Evolutionary conservation across 2,888 invertebrate species (phyloP).

Genomic region (Malachius bipustulatus): DNA sequence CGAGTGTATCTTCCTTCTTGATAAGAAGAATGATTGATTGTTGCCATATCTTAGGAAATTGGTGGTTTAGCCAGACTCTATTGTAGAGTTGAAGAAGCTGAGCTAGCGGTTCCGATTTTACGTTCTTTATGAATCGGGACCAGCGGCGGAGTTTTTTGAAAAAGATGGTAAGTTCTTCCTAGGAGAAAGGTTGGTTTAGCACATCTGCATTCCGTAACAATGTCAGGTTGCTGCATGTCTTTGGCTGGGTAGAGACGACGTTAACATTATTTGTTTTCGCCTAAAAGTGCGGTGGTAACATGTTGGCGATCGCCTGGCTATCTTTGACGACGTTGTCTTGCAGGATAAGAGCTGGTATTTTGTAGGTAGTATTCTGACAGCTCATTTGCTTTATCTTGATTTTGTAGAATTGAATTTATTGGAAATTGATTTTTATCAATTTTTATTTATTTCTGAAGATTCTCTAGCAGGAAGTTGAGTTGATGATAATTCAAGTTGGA

Average conservation of each 20-base stretch:
- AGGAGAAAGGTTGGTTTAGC: slow-evolving; percentile 8
- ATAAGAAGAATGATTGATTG: slow-evolving; percentile 9
- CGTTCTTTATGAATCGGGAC: slow-evolving; percentile 10
- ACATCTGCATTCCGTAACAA: not conserved
- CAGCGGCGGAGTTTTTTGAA: no score
- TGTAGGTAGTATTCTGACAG: no score
- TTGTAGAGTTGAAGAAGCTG: no score
- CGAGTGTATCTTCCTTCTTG: slow-evolving; percentile 4
- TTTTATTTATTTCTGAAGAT: no score
- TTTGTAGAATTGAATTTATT: no score
- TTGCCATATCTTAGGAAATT: slow-evolving; percentile 9
- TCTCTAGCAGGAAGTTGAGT: no score
- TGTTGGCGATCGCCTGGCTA: slow-evolving; percentile 7
- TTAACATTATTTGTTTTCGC: not conserved
- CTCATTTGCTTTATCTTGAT: slow-evolving; percentile 5
- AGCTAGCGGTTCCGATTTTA: no score
- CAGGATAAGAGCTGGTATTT: not conserved
- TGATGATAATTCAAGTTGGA: no score
- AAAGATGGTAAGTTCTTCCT: no score
- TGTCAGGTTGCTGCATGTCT: not conserved
- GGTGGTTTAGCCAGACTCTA: no score
- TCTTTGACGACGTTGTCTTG: slow-evolving; percentile 4
- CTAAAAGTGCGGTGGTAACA: not conserved
- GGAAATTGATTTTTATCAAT: no score
- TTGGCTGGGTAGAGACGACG: not conserved